Evolutionary conservation across 2,888 invertebrate species (phyloP).

Genomic region (Siphlonurus alternatus): DNA sequence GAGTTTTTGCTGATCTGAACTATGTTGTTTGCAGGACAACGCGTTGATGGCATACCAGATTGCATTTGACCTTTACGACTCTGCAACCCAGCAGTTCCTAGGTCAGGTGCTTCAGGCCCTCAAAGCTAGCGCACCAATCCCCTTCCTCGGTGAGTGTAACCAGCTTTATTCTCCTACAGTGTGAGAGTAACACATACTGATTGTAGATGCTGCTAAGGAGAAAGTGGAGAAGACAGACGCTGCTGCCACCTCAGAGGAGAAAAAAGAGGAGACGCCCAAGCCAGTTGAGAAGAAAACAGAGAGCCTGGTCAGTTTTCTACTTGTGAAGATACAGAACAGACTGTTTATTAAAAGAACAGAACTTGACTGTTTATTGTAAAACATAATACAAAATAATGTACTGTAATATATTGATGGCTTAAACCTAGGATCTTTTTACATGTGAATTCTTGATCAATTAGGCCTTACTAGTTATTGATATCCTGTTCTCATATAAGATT

Average conservation of each 20-base stretch:
- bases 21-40: slow-evolving; percentile 49
- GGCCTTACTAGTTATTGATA: too few species aligned
- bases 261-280: slow-evolving; percentile 7
- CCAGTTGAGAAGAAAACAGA: slow-evolving; percentile 35
- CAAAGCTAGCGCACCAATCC: slow-evolving; percentile 48
- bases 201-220: slow-evolving; percentile 22
- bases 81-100: slow-evolving; percentile 94
- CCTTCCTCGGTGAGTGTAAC: background rate
- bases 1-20: too few species aligned
- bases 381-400: too few species aligned
- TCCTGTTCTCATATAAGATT: too few species aligned
- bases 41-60: slow-evolving; percentile 97
- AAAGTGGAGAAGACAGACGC: background rate
- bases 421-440: too few species aligned
- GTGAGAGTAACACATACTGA: slow-evolving; percentile 24
- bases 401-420: too few species aligned
- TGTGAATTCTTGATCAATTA: too few species aligned
- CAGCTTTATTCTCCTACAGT: slow-evolving; percentile 8
- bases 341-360: too few species aligned
- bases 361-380: too few species aligned
- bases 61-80: slow-evolving; percentile 97
- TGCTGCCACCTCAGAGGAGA: slow-evolving; percentile 8
- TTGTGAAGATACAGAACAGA: too few species aligned
- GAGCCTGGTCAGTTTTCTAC: slow-evolving; percentile 27
- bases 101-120: slow-evolving; percentile 70